Base-by-base conservation (phyloP, 2,888 invertebrate species). In the Carabus problematicus region DNA sequence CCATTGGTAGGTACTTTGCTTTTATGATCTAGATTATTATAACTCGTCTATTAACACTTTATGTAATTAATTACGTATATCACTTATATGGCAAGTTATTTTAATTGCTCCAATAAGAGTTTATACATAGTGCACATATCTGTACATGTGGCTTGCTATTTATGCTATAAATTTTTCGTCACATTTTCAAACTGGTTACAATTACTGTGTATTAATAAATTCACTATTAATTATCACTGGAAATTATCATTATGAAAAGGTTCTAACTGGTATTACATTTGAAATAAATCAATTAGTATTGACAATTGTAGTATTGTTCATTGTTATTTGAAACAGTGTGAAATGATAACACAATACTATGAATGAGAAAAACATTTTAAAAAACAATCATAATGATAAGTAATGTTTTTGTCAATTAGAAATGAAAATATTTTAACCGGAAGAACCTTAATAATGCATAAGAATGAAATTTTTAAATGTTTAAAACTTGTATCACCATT, bases 21-120 rank as follows among this genome's bases (percentile, higher is more conserved):
- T 8, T 45, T 11, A 45, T 45, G 45, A 45, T 12, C 45, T 45
- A 11, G 45, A 45, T 45, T n/a, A 11, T n/a, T 45, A 2, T 29
- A n/a, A n/a, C 29, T 29, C 29, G 2, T 29, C 29, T 40, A 58
- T 58, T 62, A 19, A 61, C 29, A 47, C 19, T 19, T 61, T 61
- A 45, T 47, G 49, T 39, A 62, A 62, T 62, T 62, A 62, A 62
- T 62, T 47, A 62, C 49, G n/a, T 12, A 47, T 62, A 62, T 45
- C 61, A 16, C 39, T 40, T 47, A 47, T 47, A 47, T 45, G 61
- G 49, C 14, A 62, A 62, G 61, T 62, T 62, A 62, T 63, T 63
- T 63, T 63, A 63, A 54, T 63, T 63, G 63, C 41, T 41, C 19
- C 8, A 16, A 63, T 49, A 16, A 63, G 41, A 41, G 63, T 14